Percentiles rank a stretch among this genome's conserved stretches.
These are phyloP conservation scores for Trichopria drosophilae DNA, from an alignment of 2,888 invertebrate genomes.

Conservation along the genomic window DNA sequence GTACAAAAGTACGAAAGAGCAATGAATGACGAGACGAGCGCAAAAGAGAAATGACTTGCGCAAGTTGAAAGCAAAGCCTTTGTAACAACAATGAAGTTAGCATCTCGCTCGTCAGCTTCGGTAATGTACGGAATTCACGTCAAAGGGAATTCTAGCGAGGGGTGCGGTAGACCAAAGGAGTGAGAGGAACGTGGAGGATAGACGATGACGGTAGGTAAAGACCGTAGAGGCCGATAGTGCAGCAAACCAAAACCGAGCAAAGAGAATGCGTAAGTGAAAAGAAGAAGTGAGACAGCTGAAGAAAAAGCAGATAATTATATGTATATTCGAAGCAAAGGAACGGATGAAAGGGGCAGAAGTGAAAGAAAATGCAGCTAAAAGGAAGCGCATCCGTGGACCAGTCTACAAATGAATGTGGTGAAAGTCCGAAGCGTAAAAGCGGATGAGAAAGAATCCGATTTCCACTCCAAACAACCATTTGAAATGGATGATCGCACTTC, in stretches of 20 bases:
- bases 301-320: conserved; percentile 25
- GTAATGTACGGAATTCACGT: conserved; percentile 53
- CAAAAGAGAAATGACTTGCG: conserved; percentile 32
- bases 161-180: conserved; percentile 19
- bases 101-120: conserved; percentile 51
- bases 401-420: too few relatives aligned
- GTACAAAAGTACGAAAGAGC: too few relatives aligned
- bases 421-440: conserved; percentile 28
- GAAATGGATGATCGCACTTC: neutral
- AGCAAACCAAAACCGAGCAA: conserved; percentile 6
- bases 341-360: conserved; percentile 25
- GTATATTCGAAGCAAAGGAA: conserved; percentile 24
- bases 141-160: conserved; percentile 51
- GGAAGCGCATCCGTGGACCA: too few relatives aligned
- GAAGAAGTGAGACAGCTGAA: too few relatives aligned
- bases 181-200: conserved; percentile 25
- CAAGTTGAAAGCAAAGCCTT: conserved; percentile 45
- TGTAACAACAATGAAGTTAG: conserved; percentile 57
- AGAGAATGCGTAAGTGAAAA: neutral
- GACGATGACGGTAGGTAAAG: too few relatives aligned
- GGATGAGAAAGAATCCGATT: conserved; percentile 36
- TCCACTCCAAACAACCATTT: conserved; percentile 33
- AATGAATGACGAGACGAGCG: too few relatives aligned
- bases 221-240: too few relatives aligned
- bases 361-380: too few relatives aligned